Conservation (phyloP, 2,888 invertebrate genomes). For the Metopia argyrocephala region DNA sequence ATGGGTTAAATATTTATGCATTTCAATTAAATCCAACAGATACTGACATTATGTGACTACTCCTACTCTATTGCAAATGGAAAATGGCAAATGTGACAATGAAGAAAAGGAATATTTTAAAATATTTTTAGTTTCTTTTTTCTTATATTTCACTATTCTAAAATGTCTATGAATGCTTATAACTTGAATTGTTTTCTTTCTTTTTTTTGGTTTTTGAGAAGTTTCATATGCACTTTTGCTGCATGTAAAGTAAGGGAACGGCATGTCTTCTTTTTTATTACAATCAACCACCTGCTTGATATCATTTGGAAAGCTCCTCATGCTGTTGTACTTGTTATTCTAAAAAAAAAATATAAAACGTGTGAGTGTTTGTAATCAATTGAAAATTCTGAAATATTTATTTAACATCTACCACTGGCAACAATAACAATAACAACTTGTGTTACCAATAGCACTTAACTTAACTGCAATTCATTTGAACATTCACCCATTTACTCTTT, state of each 20-base stretch:
- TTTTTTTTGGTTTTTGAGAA: too few relatives aligned
- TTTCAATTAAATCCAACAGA: constrained; percentile 47
- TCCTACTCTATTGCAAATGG: constrained; percentile 37
- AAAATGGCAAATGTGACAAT: constrained; percentile 59
- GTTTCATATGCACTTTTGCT: neutral
- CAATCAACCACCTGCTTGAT: neutral
- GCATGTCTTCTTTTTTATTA: neutral
- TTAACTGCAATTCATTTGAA: constrained; percentile 37
- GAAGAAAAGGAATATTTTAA: constrained; percentile 40
- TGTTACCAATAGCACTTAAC: constrained; percentile 15
- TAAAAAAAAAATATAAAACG: neutral
- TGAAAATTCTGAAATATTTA: constrained; percentile 48
- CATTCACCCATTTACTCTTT: neutral
- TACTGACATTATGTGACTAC: constrained; percentile 29
- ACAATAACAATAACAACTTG: neutral
- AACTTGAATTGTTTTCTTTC: neutral
- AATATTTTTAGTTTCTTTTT: constrained; percentile 28
- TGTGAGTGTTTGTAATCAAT: constrained; percentile 25
- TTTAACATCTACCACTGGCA: constrained; percentile 45
- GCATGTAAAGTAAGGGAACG: neutral
- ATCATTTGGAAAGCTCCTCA: neutral
- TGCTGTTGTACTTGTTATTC: neutral
- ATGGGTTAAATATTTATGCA: constrained; percentile 56
- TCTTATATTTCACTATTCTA: neutral
- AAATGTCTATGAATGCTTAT: constrained; percentile 18